Evolutionary conservation across 2,888 invertebrate genomes (phyloP).

Genomic region (Sinelater perroti): DNA sequence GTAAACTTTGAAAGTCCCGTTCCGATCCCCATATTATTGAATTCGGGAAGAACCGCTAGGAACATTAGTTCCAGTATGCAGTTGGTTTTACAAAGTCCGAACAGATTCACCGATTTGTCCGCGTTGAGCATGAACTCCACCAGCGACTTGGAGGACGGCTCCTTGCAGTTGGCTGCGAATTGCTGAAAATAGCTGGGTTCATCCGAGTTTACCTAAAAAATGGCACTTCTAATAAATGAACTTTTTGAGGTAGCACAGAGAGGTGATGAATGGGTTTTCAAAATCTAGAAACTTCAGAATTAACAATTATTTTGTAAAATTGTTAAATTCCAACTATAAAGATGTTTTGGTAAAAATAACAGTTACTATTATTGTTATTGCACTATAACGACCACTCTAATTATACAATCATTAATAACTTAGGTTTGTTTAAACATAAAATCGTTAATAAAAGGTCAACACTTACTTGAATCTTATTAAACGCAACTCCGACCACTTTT

Average conservation of each 20-base stretch:
- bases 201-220: conserved; percentile 16
- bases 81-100: conserved; percentile 67
- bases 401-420: too few relatives aligned
- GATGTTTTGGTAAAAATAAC: too few relatives aligned
- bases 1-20: conserved; percentile 64
- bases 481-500: conserved; percentile 68
- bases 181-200: conserved; percentile 53
- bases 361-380: too few relatives aligned
- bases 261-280: too few relatives aligned
- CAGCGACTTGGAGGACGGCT: conserved; percentile 66
- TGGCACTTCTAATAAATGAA: not conserved
- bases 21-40: conserved; percentile 65
- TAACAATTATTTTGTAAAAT: too few relatives aligned
- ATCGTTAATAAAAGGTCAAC: too few relatives aligned
- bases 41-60: conserved; percentile 65
- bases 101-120: conserved; percentile 69
- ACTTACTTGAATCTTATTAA: conserved; percentile 71
- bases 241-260: too few relatives aligned
- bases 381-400: too few relatives aligned
- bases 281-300: too few relatives aligned
- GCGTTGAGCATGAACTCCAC: conserved; percentile 73
- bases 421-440: too few relatives aligned
- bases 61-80: conserved; percentile 77
- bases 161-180: conserved; percentile 66
- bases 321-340: too few relatives aligned